These are phyloP conservation scores for Oreocharis arfaki DNA, from an alignment of 2,113 vertebrate species.

Conservation along the genomic window DNA sequence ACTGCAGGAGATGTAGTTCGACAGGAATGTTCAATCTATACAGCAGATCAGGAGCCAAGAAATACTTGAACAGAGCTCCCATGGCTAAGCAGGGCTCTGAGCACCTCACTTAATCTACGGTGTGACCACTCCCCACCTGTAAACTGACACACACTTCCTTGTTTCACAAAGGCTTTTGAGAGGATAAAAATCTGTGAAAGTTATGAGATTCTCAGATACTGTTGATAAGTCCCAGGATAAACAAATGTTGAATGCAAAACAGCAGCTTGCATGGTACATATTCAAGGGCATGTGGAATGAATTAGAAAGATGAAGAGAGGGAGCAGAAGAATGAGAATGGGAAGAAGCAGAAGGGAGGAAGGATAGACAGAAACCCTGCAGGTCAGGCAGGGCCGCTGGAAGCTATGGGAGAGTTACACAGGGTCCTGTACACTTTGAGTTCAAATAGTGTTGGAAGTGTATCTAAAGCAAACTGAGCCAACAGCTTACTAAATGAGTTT, in stretches of 20 bases:
- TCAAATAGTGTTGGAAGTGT: not conserved
- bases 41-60: conserved; percentile 45
- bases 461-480: not conserved
- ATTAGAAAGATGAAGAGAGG: conserved; percentile 45
- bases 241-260: conserved; percentile 61
- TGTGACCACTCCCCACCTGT: conserved; percentile 46
- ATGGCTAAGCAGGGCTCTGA: conserved; percentile 25
- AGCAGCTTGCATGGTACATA: conserved; percentile 47
- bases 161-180: conserved; percentile 48
- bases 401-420: not conserved
- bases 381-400: not conserved
- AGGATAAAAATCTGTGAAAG: conserved; percentile 64
- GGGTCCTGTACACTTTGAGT: not conserved
- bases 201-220: conserved; percentile 56
- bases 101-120: conserved; percentile 17
- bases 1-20: conserved; percentile 24
- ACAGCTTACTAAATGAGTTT: not conserved
- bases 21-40: conserved; percentile 50
- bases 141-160: conserved; percentile 41
- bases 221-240: conserved; percentile 52
- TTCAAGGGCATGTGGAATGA: conserved; percentile 60
- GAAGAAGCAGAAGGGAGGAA: not conserved
- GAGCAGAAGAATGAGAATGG: not conserved
- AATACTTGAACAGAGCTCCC: conserved; percentile 45
- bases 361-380: not conserved